Percentiles rank a stretch among this genome's conserved stretches.
These are phyloP conservation scores for Cataglyphis rosenhaueri DNA, from an alignment of 2,888 invertebrate species.

Conservation along the genomic window DNA sequence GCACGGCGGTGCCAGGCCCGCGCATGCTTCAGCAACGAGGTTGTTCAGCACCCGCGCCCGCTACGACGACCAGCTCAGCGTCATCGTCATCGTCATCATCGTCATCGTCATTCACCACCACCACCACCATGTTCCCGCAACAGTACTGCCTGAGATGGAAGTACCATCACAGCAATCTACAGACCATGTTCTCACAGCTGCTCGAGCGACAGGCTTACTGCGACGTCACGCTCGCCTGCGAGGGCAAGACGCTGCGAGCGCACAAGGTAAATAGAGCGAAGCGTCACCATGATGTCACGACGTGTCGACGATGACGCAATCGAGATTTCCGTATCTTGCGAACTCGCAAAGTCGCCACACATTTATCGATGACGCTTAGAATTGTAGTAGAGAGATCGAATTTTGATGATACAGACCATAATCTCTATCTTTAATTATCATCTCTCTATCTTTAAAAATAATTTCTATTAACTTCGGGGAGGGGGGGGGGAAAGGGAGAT, in stretches of 20 bases:
- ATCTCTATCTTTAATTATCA: not conserved
- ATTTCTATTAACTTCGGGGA: not conserved
- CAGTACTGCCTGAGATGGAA: constrained; percentile 97
- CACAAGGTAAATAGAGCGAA: constrained; percentile 87
- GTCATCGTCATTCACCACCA: constrained; percentile 36
- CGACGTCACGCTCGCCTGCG: constrained; percentile 95
- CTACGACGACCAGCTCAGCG: constrained; percentile 48
- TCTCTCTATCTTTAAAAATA: not conserved
- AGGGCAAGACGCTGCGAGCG: constrained; percentile 92
- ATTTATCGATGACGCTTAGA: not conserved
- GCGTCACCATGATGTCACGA: constrained; percentile 26
- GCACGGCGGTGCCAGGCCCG: constrained; percentile 71
- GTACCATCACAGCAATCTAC: constrained; percentile 96
- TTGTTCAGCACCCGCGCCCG: constrained; percentile 75
- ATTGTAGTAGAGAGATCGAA: not conserved
- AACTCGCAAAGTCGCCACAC: not conserved
- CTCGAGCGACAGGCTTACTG: constrained; percentile 95
- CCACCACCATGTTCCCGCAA: constrained; percentile 91
- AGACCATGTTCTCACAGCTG: constrained; percentile 95
- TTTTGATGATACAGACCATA: not conserved
- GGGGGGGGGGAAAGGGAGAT: not conserved
- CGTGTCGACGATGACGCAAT: constrained; percentile 10
- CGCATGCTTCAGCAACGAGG: constrained; percentile 83
- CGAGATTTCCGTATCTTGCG: not conserved
- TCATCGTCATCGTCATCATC: constrained; percentile 52